Evolutionary conservation across 2,113 vertebrate species (phyloP).

Genomic region (Herpailurus yagouaroundi): DNA sequence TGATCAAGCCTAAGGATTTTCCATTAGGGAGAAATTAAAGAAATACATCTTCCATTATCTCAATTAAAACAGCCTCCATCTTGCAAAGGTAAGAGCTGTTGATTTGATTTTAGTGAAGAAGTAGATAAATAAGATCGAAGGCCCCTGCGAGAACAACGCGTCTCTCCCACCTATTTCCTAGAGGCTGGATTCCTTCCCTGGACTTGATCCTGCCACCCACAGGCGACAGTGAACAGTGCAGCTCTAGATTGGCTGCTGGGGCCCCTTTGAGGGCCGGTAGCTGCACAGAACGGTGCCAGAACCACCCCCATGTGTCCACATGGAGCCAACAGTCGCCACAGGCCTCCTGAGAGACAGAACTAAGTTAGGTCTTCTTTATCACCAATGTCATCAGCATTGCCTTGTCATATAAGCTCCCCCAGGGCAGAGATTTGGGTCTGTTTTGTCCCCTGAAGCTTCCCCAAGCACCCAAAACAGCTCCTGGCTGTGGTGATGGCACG

Average conservation of each 20-base stretch:
- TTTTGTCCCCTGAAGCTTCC: no score
- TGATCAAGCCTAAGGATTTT: constrained; percentile 84
- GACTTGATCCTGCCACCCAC: no score
- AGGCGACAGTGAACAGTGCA: not conserved
- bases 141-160: not conserved
- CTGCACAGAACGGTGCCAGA: not conserved
- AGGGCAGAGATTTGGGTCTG: not conserved
- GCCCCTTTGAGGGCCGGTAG: not conserved
- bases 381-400: no score
- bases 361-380: not conserved
- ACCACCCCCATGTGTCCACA: not conserved
- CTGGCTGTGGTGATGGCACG: rapidly evolving
- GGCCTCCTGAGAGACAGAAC: not conserved
- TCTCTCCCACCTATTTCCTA: not conserved
- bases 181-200: not conserved
- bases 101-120: constrained; percentile 19
- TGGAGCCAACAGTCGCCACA: not conserved
- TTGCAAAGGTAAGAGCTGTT: constrained; percentile 28
- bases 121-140: constrained; percentile 1
- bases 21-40: constrained; percentile 84
- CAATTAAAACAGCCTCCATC: constrained; percentile 70
- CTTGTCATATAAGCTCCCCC: not conserved
- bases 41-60: constrained; percentile 82
- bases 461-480: not conserved
- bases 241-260: not conserved